These are phyloP conservation scores for Criorhina ranunculi DNA, from an alignment of 2,888 invertebrate species.

Conservation along the genomic window DNA sequence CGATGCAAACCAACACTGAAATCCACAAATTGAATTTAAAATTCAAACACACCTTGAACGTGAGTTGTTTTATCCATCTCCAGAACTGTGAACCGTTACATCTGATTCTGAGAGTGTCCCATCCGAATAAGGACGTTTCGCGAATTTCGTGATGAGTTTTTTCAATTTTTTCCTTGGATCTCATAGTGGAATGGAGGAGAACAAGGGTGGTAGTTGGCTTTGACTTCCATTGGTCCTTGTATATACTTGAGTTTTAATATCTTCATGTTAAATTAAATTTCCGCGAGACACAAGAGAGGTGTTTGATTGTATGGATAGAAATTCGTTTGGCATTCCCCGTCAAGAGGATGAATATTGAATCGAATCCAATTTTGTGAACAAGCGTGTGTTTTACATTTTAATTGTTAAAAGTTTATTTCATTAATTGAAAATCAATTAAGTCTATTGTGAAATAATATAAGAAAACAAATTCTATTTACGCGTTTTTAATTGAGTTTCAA, in stretches of 20 bases:
- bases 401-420: neutral
- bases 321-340: neutral
- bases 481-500: neutral
- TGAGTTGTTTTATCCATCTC: constrained; percentile 12
- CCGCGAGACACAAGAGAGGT: neutral
- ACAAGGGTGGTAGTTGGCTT: too few relatives aligned
- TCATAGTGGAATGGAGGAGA: too few relatives aligned
- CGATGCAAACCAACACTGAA: constrained; percentile 2
- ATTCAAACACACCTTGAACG: constrained; percentile 23
- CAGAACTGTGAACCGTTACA: neutral
- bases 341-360: neutral
- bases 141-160: neutral
- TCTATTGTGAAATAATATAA: neutral
- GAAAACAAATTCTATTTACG: neutral
- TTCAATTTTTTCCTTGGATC: neutral
- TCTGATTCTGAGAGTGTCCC: constrained; percentile 2
- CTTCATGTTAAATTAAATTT: neutral
- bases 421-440: neutral
- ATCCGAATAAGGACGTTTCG: constrained; percentile 9
- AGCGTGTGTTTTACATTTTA: neutral
- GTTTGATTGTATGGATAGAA: neutral
- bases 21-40: constrained; percentile 16
- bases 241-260: neutral
- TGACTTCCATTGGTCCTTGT: neutral
- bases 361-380: neutral